Percentiles rank a stretch among this genome's conserved stretches.
phyloP scores from a whole-genome alignment of 2,888 invertebrate genomes.

The Epinotia nisella region DNA sequence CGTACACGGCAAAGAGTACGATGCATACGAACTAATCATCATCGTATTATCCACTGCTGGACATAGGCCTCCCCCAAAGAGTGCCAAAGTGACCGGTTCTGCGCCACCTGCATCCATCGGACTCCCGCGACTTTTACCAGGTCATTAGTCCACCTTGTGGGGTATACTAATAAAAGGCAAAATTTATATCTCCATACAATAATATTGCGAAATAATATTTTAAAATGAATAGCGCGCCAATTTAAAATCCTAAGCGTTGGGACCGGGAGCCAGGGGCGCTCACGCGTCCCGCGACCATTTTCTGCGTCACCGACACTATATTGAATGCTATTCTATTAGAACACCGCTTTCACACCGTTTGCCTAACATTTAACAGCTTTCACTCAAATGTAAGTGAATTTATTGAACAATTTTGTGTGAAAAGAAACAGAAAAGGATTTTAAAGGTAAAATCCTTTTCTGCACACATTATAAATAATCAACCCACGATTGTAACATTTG shows the following conservation, averaged over 20 bases:
- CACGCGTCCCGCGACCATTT: slow-evolving; percentile 72
- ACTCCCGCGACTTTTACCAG: too few relatives aligned
- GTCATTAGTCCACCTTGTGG: too few relatives aligned
- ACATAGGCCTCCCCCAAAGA: too few relatives aligned
- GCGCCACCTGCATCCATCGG: too few relatives aligned
- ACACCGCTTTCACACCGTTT: slow-evolving; percentile 56
- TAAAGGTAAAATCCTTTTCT: not conserved
- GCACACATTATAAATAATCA: too few relatives aligned
- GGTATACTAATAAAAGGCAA: too few relatives aligned
- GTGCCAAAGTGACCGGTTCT: too few relatives aligned
- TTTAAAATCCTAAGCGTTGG: slow-evolving; percentile 44
- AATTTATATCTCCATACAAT: too few relatives aligned
- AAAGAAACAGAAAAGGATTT: too few relatives aligned
- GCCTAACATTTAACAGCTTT: slow-evolving; percentile 44
- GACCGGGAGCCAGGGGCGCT: slow-evolving; percentile 52
- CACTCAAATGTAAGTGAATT: not conserved
- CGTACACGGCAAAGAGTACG: too few relatives aligned
- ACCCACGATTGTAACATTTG: not conserved
- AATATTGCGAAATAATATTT: not conserved
- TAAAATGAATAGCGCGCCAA: slow-evolving; percentile 8
- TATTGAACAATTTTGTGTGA: not conserved
- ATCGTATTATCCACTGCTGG: too few relatives aligned
- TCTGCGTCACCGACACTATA: slow-evolving; percentile 77
- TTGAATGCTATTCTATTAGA: slow-evolving; percentile 75
- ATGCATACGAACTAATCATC: too few relatives aligned